Conservation (phyloP, 2,797 vertebrate genomes). For the Typhlichthys subterraneus region DNA sequence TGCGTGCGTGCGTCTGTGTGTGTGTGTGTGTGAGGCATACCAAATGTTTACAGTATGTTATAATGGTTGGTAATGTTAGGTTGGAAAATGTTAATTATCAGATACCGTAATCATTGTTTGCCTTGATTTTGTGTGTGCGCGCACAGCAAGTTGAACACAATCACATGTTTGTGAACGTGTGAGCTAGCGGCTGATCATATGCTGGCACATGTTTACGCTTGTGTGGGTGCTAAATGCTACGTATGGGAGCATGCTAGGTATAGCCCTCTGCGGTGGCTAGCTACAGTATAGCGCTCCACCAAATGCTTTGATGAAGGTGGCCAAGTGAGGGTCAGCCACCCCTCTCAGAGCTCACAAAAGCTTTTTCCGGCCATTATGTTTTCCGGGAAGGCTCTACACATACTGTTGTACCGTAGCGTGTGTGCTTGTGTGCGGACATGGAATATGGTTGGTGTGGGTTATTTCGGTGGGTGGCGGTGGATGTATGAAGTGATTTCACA, state of each 20-base stretch:
- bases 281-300: conserved; percentile 45
- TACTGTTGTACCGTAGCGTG: conserved; percentile 24
- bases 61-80: neutral
- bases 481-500: too few species aligned
- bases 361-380: conserved; percentile 71
- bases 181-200: neutral
- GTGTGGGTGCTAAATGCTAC: conserved; percentile 1
- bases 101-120: conserved; percentile 15
- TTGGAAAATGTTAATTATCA: neutral
- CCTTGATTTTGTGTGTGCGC: conserved; percentile 17
- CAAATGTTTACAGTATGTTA: conserved; percentile 18
- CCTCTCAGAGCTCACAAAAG: conserved; percentile 70
- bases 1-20: neutral
- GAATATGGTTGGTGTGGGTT: conserved; percentile 4
- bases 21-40: neutral
- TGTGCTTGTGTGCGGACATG: conserved; percentile 6
- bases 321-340: conserved; percentile 65
- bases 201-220: neutral
- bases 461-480: neutral
- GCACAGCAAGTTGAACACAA: conserved; percentile 2
- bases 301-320: conserved; percentile 72
- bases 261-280: conserved; percentile 48
- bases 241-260: neutral
- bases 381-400: conserved; percentile 49
- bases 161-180: neutral